phyloP scores from a whole-genome alignment of 37 sponge, comb jelly and placozoan genomes.

The Ephydatia muelleri region DNA sequence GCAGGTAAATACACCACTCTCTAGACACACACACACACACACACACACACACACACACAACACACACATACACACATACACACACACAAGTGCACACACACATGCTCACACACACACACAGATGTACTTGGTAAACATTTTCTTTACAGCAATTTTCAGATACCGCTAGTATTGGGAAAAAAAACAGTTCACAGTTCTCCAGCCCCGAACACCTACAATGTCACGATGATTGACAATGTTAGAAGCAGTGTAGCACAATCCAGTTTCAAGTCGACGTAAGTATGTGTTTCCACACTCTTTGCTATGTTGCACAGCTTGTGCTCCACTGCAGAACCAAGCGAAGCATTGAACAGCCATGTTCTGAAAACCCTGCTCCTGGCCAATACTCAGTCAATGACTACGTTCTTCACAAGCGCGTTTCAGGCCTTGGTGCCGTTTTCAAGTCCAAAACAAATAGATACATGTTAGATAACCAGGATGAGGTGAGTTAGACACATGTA shows the following conservation, averaged over 20 bases:
- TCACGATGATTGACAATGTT: neutral
- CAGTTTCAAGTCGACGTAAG: neutral
- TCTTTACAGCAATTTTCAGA: conserved; percentile 32
- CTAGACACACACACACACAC: no score
- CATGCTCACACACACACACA: neutral
- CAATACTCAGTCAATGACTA: conserved; percentile 72
- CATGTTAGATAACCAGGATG: neutral
- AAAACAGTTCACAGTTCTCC: conserved; percentile 11
- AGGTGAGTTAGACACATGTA: neutral
- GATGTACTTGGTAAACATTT: neutral
- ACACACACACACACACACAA: no score
- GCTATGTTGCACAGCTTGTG: neutral
- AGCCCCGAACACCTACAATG: conserved; percentile 69
- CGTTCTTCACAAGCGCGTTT: conserved; percentile 34
- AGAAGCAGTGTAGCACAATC: neutral
- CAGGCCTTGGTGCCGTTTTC: conserved; percentile 59
- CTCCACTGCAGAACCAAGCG: conserved; percentile 37
- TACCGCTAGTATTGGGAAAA: conserved; percentile 32
- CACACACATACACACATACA: neutral
- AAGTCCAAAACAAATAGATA: conserved; percentile 65
- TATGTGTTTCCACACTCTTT: neutral
- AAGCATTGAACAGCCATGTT: neutral
- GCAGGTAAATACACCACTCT: no score
- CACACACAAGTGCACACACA: neutral
- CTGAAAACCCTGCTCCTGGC: conserved; percentile 62